phyloP scores from a whole-genome alignment of 2,888 invertebrate genomes.

The Meteorus colon region DNA sequence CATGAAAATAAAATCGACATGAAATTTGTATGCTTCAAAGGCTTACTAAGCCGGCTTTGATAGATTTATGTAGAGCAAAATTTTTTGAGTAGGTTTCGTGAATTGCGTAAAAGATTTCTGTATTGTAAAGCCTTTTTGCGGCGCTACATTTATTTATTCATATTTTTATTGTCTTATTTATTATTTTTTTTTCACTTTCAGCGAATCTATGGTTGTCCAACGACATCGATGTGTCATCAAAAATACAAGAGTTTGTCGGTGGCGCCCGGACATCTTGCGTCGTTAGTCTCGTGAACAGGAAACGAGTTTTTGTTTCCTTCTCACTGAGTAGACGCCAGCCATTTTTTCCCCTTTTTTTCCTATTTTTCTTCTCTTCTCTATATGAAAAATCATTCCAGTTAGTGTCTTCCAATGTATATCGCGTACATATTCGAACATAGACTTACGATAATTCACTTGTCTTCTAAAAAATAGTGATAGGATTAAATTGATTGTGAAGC shows the following conservation, averaged over 20 bases:
- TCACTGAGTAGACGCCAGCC: conserved; percentile 1
- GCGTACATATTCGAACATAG: not conserved
- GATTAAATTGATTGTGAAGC: not conserved
- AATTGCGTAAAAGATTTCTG: not conserved
- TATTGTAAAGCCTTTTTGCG: too few relatives aligned
- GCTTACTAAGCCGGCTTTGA: too few relatives aligned
- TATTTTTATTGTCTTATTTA: conserved; percentile 3
- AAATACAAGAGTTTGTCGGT: conserved; percentile 35
- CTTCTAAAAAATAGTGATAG: not conserved
- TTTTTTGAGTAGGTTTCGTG: too few relatives aligned
- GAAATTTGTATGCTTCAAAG: too few relatives aligned
- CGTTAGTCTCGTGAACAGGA: conserved; percentile 42
- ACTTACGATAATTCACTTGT: too few relatives aligned
- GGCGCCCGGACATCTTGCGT: conserved; percentile 41
- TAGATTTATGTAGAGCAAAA: too few relatives aligned
- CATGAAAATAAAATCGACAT: too few relatives aligned
- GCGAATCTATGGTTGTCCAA: not conserved
- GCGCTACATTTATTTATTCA: not conserved
- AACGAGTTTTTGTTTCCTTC: conserved; percentile 38
- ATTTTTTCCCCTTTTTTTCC: conserved; percentile 23
- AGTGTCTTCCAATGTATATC: conserved; percentile 25
- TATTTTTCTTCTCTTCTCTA: not conserved
- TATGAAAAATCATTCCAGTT: conserved; percentile 30
- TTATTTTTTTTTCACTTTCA: conserved; percentile 2
- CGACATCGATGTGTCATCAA: conserved; percentile 37